Evolutionary conservation across 1,140 invertebrate genomes (phyloP).

Genomic region (Helicoverpa zea): DNA sequence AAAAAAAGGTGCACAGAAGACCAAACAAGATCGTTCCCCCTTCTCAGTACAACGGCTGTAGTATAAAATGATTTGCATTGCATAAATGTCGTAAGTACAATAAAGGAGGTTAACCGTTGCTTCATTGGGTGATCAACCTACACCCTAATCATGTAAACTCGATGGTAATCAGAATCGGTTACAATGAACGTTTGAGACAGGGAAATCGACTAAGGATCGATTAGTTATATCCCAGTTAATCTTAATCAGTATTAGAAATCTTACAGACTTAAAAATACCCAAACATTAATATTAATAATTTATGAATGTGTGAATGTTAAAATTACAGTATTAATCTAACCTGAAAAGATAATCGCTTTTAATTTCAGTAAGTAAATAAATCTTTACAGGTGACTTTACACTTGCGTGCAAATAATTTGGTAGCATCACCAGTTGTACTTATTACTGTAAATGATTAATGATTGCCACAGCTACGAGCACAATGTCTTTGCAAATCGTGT

Average conservation of each 20-base stretch:
- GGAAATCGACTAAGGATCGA: conserved; percentile 8
- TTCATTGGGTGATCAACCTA: conserved; percentile 19
- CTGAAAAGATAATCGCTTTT: not conserved
- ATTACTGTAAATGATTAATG: not conserved
- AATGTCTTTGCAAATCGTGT: not conserved
- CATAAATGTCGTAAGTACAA: conserved; percentile 9
- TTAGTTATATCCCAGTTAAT: not conserved
- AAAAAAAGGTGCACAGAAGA: not conserved
- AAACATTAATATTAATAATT: too few species aligned
- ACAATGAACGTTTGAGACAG: conserved; percentile 8
- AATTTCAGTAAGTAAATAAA: too few species aligned
- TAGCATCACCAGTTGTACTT: not conserved
- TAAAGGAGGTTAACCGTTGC: conserved; percentile 29
- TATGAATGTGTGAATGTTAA: too few species aligned
- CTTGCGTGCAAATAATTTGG: not conserved
- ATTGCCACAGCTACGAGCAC: not conserved
- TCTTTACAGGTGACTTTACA: not conserved
- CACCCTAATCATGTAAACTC: conserved; percentile 21
- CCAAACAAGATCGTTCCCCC: not conserved
- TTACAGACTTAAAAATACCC: too few species aligned
- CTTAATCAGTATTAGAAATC: too few species aligned
- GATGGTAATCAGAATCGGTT: conserved; percentile 26
- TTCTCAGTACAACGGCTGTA: not conserved
- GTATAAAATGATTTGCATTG: conserved; percentile 16
- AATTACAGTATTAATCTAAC: too few species aligned